Evolutionary conservation across 2,797 vertebrate species (phyloP), one percentile per base, ranked within the genome.

Genomic region (Poecilia velifera): DNA sequence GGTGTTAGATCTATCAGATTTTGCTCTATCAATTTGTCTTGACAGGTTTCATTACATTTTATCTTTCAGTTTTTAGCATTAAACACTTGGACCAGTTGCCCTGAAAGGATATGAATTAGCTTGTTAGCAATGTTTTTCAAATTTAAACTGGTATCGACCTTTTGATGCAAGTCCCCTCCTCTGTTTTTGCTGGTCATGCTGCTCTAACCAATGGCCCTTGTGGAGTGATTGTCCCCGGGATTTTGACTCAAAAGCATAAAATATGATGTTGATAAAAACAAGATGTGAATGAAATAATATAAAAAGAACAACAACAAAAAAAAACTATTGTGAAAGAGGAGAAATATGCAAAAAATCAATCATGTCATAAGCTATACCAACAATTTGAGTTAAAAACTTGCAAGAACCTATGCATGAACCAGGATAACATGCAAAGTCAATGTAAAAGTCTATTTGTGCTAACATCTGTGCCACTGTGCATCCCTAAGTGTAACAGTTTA

Each of bases 51-150:
- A 43, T 43, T 12, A n/a, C 10, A 4, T 5, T 68, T n/a, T 45
- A 10, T 70, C 39, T 12, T 39, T 22, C 7, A 68, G 12, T 25
- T 70, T n/a, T 43, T 41, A 10, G 14, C 14, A 25, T 45, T 43
- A 68, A 25, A 25, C n/a, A 5, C 49, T 22, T 51, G 18, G 7
- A 70, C 41, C 10, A 43, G 3, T 41, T 70, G 4, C 25, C 39
- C 39, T 43, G 22, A 70, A 43, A 43, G 22, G 66, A 68, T 13
- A 25, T 25, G 5, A 43, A 10, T 41, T 25, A n/a, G 22, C 22
- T 70, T 4, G 43, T 45, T 43, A 68, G 39, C 22, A 45, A 70
- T 43, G 41, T n/a, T 70, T 70, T 70, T 70, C 66, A 70, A 70
- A 70, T 41, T 45, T 43, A 45, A 43, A 70, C 66, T 14, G 66